A percentile compares a stretch with the other conserved stretches of the same genome.
These are phyloP conservation scores for Oegoconia quadripuncta DNA, from an alignment of 2,888 invertebrate genomes.

Conservation along the genomic window DNA sequence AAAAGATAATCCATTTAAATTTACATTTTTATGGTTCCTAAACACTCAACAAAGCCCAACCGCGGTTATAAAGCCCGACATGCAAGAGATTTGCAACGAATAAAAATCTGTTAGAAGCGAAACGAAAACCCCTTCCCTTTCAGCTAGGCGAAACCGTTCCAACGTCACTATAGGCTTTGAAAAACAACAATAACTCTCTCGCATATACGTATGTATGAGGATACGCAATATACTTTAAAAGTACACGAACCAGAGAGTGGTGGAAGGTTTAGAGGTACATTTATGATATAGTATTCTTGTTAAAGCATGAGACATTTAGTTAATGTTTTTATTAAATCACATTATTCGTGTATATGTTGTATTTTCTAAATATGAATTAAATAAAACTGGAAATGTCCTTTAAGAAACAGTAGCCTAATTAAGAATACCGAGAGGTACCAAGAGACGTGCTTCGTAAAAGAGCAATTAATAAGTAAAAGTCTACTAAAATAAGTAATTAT, in stretches of 20 bases:
- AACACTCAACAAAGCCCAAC: constrained; percentile 63
- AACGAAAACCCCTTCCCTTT: constrained; percentile 43
- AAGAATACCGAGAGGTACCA: too few relatives aligned
- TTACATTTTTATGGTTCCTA: constrained; percentile 72
- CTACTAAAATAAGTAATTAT: too few relatives aligned
- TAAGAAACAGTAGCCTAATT: too few relatives aligned
- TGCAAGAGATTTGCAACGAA: constrained; percentile 47
- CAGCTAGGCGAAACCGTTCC: constrained; percentile 47
- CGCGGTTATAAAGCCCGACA: constrained; percentile 51
- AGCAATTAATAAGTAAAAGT: too few relatives aligned
- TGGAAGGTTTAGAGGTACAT: constrained; percentile 28
- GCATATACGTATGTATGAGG: constrained; percentile 60
- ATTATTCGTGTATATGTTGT: too few relatives aligned
- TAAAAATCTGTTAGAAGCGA: constrained; percentile 56
- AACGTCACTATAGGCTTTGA: constrained; percentile 53
- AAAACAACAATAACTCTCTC: constrained; percentile 73
- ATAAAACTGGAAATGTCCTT: too few relatives aligned
- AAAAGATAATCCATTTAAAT: constrained; percentile 46
- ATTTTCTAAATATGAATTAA: too few relatives aligned
- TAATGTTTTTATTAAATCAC: too few relatives aligned
- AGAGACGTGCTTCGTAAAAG: too few relatives aligned
- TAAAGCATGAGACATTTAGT: too few relatives aligned
- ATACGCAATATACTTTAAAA: constrained; percentile 71
- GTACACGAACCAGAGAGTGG: constrained; percentile 44
- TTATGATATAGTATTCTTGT: too few relatives aligned